A percentile compares a stretch with the other conserved stretches of the same genome.
Conservation (phyloP, 1,140 invertebrate species). For the Eurosta solidaginis region DNA sequence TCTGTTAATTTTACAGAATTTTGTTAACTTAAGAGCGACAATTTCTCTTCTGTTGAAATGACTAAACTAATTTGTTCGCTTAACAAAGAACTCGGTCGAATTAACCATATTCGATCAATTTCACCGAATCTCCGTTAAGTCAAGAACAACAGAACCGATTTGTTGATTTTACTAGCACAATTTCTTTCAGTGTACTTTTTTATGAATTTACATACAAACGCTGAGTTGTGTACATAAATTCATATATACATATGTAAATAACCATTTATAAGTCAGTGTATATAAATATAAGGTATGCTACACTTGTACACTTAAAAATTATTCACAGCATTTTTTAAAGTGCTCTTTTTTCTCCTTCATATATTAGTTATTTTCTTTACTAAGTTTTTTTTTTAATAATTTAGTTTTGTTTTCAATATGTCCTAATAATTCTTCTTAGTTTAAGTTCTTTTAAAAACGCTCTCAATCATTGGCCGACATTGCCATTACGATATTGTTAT, state of each 20-base stretch:
- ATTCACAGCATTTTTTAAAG: constrained; percentile 14
- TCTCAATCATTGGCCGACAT: constrained; percentile 1
- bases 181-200: too few relatives aligned
- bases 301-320: constrained; percentile 10
- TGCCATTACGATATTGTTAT: background rate
- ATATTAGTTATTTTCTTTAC: background rate
- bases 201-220: background rate
- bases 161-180: too few relatives aligned
- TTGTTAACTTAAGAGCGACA: too few relatives aligned
- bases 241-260: background rate
- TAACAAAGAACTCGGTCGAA: too few relatives aligned
- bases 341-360: background rate
- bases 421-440: background rate
- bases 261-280: too few relatives aligned
- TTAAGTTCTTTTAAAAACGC: background rate
- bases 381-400: background rate
- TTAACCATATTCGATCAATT: too few relatives aligned
- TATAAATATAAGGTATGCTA: too few relatives aligned
- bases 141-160: too few relatives aligned
- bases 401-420: background rate
- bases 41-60: too few relatives aligned
- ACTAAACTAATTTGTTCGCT: too few relatives aligned
- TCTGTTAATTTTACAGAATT: too few relatives aligned
- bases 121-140: too few relatives aligned
- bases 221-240: background rate